phyloP scores from a whole-genome alignment of 2,888 invertebrate species.

The Stratiomys singularior region DNA sequence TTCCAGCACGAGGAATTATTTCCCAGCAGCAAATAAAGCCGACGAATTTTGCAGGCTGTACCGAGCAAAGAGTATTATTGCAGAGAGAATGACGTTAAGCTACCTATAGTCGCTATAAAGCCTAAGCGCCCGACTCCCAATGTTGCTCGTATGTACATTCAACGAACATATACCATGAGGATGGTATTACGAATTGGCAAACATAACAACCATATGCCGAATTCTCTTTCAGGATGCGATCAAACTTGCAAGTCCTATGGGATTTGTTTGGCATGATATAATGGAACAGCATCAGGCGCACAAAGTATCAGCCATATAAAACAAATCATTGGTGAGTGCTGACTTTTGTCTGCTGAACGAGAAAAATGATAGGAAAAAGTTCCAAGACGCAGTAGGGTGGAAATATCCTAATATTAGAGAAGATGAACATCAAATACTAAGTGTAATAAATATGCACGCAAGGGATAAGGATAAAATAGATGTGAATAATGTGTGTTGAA shows the following conservation, averaged over 20 bases:
- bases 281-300: constrained; percentile 2
- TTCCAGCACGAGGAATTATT: constrained; percentile 1
- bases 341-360: not conserved
- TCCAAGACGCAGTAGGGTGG: not conserved
- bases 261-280: constrained; percentile 48
- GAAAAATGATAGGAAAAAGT: not conserved
- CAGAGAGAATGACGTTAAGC: constrained; percentile 30
- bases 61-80: constrained; percentile 22
- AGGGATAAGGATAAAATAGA: not conserved
- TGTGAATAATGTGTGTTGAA: not conserved
- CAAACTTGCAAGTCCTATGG: constrained; percentile 47
- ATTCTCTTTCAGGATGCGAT: constrained; percentile 48
- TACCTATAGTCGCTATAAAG: constrained; percentile 13
- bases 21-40: constrained; percentile 1
- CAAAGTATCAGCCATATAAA: not conserved
- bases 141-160: no score
- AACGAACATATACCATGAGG: not conserved
- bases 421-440: not conserved
- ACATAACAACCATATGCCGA: constrained; percentile 50
- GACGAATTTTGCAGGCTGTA: not conserved
- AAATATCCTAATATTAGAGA: not conserved
- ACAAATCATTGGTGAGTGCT: constrained; percentile 14
- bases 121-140: constrained; percentile 8
- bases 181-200: constrained; percentile 30
- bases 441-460: constrained; percentile 2